These are phyloP conservation scores for Prionailurus bengalensis DNA, from an alignment of 2,113 vertebrate genomes.

Conservation along the genomic window DNA sequence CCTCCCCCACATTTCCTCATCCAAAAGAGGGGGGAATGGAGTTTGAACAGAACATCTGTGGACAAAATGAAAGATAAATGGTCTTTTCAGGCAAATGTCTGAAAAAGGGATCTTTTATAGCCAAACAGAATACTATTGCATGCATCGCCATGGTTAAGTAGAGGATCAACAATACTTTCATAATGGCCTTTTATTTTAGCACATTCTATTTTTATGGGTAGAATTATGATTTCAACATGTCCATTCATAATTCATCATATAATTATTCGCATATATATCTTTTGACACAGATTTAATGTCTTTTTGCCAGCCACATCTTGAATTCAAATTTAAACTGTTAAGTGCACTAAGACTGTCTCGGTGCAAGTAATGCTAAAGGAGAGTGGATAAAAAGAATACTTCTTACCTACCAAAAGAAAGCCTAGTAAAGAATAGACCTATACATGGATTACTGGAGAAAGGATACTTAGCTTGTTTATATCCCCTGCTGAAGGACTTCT, in stretches of 20 bases:
- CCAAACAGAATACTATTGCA: constrained; percentile 65
- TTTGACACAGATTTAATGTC: constrained; percentile 60
- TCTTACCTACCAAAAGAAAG: constrained; percentile 26
- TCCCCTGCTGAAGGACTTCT: background rate
- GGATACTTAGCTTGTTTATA: background rate
- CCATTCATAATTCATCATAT: constrained; percentile 69
- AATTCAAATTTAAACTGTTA: constrained; percentile 69
- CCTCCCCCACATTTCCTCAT: constrained; percentile 66
- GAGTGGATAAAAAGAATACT: constrained; percentile 19
- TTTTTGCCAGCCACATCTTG: constrained; percentile 62
- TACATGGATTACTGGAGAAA: constrained; percentile 44
- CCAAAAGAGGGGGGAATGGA: constrained; percentile 62
- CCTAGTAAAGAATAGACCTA: background rate
- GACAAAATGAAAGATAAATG: constrained; percentile 80
- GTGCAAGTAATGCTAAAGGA: constrained; percentile 20
- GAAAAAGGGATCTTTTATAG: constrained; percentile 78
- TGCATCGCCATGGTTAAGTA: constrained; percentile 65
- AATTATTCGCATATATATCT: constrained; percentile 75
- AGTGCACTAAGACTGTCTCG: constrained; percentile 30
- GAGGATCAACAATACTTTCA: constrained; percentile 76
- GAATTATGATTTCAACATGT: constrained; percentile 74
- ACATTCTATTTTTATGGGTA: constrained; percentile 79
- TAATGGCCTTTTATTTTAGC: constrained; percentile 78
- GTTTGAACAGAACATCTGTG: constrained; percentile 79
- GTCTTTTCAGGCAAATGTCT: constrained; percentile 77